A percentile compares a stretch with the other conserved stretches of the same genome.
These are phyloP conservation scores for Chydorus sphaericus DNA, from an alignment of 2,888 invertebrate genomes.

Conservation along the genomic window DNA sequence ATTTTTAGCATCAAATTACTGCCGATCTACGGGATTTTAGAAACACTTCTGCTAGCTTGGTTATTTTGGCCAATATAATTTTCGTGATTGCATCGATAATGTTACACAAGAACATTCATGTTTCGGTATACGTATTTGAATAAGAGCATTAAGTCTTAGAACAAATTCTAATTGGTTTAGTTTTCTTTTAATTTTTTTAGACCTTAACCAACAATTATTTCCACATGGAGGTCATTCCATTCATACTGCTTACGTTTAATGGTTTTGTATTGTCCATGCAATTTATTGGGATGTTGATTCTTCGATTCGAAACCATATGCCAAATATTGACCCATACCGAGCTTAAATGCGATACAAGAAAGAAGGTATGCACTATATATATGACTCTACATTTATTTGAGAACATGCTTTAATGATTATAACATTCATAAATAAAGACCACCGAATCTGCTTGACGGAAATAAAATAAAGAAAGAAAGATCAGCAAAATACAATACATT, in stretches of 20 bases:
- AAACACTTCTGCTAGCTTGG: conserved; percentile 87
- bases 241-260: conserved; percentile 96
- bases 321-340: conserved; percentile 94
- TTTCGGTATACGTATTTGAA: conserved; percentile 60
- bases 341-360: conserved; percentile 67
- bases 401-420: too few relatives aligned
- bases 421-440: too few relatives aligned
- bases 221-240: conserved; percentile 87
- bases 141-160: neutral
- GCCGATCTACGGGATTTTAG: conserved; percentile 82
- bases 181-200: neutral
- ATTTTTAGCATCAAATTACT: conserved; percentile 74
- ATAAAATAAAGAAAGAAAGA: too few relatives aligned
- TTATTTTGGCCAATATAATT: conserved; percentile 97
- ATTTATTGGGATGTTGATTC: conserved; percentile 95
- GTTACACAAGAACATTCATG: conserved; percentile 95
- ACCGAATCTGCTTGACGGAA: too few relatives aligned
- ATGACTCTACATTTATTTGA: too few relatives aligned
- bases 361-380: too few relatives aligned
- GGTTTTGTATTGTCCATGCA: conserved; percentile 89
- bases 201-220: conserved; percentile 64
- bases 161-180: neutral
- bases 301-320: conserved; percentile 91
- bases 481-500: too few relatives aligned
- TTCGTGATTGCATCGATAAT: conserved; percentile 97